Evolutionary conservation across 2,113 vertebrate genomes (phyloP), one percentile per base, ranked within the genome.

Genomic region (Alectura lathami): DNA sequence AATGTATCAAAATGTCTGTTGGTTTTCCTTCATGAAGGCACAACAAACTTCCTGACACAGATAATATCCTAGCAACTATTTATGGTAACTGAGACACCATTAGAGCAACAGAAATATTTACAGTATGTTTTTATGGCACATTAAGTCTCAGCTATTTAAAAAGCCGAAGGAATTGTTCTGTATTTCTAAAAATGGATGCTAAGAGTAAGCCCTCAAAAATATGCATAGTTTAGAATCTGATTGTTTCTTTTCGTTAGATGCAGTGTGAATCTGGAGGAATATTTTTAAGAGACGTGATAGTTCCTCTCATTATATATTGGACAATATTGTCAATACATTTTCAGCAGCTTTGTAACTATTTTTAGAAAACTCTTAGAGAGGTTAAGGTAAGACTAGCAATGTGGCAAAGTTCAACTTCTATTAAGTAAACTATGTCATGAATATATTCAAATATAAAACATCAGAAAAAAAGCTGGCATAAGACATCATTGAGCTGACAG

Each of bases 51-150:
- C 96, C 96, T 66, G 62, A 91, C 56, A 27, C 64, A 96, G 97
- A 96, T 95, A 96, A 96, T 95, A 94, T 95, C 97, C 91, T 96
- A 97, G 97, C 97, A 97, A 96, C 96, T 60, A 68, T 77, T 78
- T 36, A 80, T 73, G 93, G 92, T 36, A 68, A 90, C 83, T 38
- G 47, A 77, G 91, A 94, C 93, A 80, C 85, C 76, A 75, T 84
- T 83, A 32, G 94, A 96, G 94, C 84, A 68, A 96, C 93, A 87
- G 78, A 93, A 92, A 75, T 97, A 96, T 97, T 98, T 96, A 94
- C 89, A 77, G 64, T 77, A 59, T 79, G 72, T 79, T 94, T 97
- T 89, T 84, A 94, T 84, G 91, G 88, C 91, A 79, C 88, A 70
- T 75, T 88, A 91, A 83, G 79, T 64, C 66, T 79, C 62, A 78